Conservation (phyloP, 2,888 invertebrate species). For the Cynaeus angustus region DNA sequence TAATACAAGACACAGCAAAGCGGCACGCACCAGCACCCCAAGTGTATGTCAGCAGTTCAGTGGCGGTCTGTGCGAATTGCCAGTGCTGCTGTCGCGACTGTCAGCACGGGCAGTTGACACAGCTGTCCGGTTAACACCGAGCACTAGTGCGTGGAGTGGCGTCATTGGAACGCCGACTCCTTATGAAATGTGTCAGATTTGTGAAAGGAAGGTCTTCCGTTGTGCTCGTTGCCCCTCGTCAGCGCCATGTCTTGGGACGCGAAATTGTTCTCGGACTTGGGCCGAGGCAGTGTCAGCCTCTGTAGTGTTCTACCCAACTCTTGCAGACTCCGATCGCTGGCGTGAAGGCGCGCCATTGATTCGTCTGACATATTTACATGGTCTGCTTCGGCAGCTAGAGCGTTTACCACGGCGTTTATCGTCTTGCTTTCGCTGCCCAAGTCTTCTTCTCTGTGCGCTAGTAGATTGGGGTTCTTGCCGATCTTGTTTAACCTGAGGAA, state of each 20-base stretch:
- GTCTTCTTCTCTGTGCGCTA: constrained; percentile 85
- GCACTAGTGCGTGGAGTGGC: constrained; percentile 81
- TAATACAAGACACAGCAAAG: constrained; percentile 62
- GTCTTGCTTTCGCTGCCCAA: constrained; percentile 84
- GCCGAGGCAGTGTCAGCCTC: constrained; percentile 82
- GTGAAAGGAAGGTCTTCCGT: constrained; percentile 79
- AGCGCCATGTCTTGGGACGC: constrained; percentile 79
- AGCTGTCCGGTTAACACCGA: constrained; percentile 63
- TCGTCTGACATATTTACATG: constrained; percentile 87
- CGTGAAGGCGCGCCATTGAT: constrained; percentile 74
- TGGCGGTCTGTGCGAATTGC: constrained; percentile 61
- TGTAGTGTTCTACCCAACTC: constrained; percentile 83
- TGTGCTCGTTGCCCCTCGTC: constrained; percentile 74
- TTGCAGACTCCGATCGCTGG: constrained; percentile 68
- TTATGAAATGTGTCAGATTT: constrained; percentile 88
- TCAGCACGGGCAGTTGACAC: constrained; percentile 62
- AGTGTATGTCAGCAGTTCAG: constrained; percentile 53
- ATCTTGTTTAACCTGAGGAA: constrained; percentile 87
- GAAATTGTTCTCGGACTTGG: constrained; percentile 90
- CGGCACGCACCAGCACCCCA: constrained; percentile 57
- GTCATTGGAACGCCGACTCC: constrained; percentile 81
- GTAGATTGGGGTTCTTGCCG: constrained; percentile 96
- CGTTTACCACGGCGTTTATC: constrained; percentile 94
- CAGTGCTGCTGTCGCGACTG: constrained; percentile 60
- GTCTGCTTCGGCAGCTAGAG: constrained; percentile 92